phyloP scores from a whole-genome alignment of 2,797 vertebrate genomes.

The Sorex maritimensis region DNA sequence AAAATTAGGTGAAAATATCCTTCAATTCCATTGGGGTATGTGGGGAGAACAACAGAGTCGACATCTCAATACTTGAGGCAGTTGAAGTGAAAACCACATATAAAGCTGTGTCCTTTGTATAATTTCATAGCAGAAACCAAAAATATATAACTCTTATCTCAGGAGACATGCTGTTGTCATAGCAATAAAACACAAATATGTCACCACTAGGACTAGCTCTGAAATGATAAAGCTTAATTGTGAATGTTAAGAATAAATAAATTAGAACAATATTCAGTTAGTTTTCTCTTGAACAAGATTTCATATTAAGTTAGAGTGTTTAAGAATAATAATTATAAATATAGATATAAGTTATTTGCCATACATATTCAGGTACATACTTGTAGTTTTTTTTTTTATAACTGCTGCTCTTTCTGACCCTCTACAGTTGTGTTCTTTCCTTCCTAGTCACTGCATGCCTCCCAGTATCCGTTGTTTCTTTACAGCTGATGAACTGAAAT shows the following conservation, averaged over 20 bases:
- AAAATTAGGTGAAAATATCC: not conserved
- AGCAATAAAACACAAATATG: conserved; percentile 4
- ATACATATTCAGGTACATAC: not conserved
- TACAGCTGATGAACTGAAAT: not conserved
- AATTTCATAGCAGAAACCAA: conserved; percentile 40
- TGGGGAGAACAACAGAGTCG: not conserved
- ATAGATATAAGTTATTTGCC: not conserved
- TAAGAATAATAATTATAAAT: not conserved
- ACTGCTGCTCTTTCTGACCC: not conserved
- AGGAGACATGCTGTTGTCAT: conserved; percentile 40
- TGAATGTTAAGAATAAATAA: conserved; percentile 36
- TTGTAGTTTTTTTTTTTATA: not conserved
- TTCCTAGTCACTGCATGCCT: not conserved
- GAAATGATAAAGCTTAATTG: not conserved
- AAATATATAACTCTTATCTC: conserved; percentile 33
- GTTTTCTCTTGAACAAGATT: not conserved
- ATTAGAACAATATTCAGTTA: conserved; percentile 5
- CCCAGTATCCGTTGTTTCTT: not conserved
- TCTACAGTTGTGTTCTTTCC: no score
- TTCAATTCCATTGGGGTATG: not conserved
- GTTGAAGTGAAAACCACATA: conserved; percentile 34
- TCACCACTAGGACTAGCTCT: not conserved
- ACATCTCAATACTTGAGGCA: not conserved
- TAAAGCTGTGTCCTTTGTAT: conserved; percentile 12
- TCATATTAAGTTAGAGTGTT: not conserved